phyloP scores from a whole-genome alignment of 2,888 invertebrate genomes.

The Cephus pygmeus region DNA sequence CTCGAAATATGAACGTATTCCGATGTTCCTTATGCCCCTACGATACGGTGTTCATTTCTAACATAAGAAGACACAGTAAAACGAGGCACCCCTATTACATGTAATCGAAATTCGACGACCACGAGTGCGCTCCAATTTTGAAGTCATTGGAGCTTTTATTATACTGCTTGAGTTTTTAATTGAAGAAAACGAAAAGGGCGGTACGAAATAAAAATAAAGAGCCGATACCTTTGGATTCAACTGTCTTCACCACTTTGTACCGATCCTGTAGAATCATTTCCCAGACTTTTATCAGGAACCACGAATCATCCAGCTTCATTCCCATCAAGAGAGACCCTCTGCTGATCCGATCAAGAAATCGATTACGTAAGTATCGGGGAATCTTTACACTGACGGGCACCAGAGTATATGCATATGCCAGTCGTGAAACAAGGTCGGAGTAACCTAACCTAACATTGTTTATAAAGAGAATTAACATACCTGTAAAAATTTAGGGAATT shows the following conservation, averaged over 20 bases:
- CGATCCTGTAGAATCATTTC: neutral
- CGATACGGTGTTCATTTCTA: constrained; percentile 24
- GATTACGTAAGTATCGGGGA: neutral
- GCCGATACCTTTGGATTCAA: neutral
- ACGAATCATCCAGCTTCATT: neutral
- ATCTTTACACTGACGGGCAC: neutral
- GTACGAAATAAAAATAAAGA: no score
- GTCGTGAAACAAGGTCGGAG: neutral
- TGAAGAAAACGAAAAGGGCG: neutral
- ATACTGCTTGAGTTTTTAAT: neutral
- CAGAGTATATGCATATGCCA: neutral
- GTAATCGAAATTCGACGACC: neutral
- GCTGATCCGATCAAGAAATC: neutral
- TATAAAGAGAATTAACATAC: neutral
- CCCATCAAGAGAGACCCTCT: neutral
- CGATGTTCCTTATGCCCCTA: constrained; percentile 43
- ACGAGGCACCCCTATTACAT: constrained; percentile 4
- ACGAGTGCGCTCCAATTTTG: neutral
- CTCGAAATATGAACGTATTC: constrained; percentile 19
- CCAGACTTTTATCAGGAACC: neutral
- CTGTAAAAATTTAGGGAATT: neutral
- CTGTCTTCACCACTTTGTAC: neutral
- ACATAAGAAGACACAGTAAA: constrained; percentile 23
- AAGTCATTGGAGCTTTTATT: neutral
- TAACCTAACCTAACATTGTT: neutral